Conservation (phyloP, 2,888 invertebrate genomes). For the Eupithecia insigniata region DNA sequence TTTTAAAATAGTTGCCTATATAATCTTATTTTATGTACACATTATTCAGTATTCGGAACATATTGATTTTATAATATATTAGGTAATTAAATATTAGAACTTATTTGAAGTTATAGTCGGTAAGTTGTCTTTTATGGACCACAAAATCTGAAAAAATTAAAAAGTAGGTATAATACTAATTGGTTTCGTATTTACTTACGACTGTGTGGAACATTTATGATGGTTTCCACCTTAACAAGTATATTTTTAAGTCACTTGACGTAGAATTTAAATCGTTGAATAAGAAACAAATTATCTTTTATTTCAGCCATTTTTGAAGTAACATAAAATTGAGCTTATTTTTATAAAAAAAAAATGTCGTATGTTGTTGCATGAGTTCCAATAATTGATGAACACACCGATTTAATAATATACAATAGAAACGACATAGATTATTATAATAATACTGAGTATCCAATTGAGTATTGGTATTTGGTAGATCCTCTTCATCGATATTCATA, state of each 20-base stretch:
- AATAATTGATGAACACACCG: constrained; percentile 31
- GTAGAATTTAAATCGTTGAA: not conserved
- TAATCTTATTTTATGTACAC: constrained; percentile 53
- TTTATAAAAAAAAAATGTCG: constrained; percentile 34
- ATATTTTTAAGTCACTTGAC: not conserved
- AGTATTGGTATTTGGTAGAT: constrained; percentile 31
- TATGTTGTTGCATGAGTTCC: constrained; percentile 16
- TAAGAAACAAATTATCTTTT: not conserved
- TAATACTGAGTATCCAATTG: constrained; percentile 65
- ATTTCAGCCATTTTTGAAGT: constrained; percentile 21
- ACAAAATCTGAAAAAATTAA: not conserved
- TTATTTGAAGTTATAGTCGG: not conserved
- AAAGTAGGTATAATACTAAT: not conserved
- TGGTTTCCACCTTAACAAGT: not conserved
- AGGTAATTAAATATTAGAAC: not conserved
- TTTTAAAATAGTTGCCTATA: constrained; percentile 56
- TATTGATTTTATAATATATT: not conserved
- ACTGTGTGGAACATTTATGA: not conserved
- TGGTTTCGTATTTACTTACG: not conserved
- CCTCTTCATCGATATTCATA: constrained; percentile 1
- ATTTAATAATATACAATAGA: constrained; percentile 42
- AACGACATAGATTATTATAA: constrained; percentile 59
- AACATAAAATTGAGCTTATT: constrained; percentile 49
- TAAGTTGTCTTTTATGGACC: not conserved
- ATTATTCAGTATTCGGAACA: constrained; percentile 25